phyloP scores from a whole-genome alignment of 64 coral and sea anemone genomes.

The Dendronephthya gigantea region DNA sequence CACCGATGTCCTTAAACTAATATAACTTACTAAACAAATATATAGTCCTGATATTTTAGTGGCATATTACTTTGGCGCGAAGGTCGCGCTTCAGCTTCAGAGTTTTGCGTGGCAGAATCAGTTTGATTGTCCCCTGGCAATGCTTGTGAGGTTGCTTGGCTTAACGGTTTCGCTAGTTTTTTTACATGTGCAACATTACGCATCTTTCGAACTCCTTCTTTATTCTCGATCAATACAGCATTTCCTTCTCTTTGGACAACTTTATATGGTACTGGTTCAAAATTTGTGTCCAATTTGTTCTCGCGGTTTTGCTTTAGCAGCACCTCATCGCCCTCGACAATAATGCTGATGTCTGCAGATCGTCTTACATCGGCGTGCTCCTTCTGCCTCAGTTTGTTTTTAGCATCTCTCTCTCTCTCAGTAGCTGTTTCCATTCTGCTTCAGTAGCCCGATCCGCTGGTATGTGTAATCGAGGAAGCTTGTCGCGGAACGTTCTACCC shows the following conservation, averaged over 20 bases:
- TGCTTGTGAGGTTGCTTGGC: neutral
- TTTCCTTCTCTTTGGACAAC: constrained; percentile 34
- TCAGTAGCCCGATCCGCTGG: constrained; percentile 19
- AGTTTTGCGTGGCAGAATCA: neutral
- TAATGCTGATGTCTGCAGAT: constrained; percentile 19
- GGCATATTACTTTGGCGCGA: too few species aligned
- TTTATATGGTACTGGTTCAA: constrained; percentile 40
- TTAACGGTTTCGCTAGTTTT: neutral
- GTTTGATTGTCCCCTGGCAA: neutral
- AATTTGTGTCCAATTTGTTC: constrained; percentile 44
- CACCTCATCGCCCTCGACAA: constrained; percentile 22
- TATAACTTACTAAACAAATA: too few species aligned
- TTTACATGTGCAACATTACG: constrained; percentile 43
- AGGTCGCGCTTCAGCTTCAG: too few species aligned
- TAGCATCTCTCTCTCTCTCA: constrained; percentile 37
- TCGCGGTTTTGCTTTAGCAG: constrained; percentile 37
- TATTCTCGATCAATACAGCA: constrained; percentile 24
- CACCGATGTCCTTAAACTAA: too few species aligned
- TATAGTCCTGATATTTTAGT: too few species aligned
- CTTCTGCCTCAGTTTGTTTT: constrained; percentile 37
- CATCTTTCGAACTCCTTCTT: constrained; percentile 23
- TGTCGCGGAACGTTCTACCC: constrained; percentile 28
- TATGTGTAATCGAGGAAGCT: constrained; percentile 2
- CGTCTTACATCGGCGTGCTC: constrained; percentile 42
- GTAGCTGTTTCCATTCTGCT: constrained; percentile 43